Evolutionary conservation across 2,888 invertebrate genomes (phyloP), one percentile per base, ranked within the genome.

Genomic region (Galerucella calmariensis): DNA sequence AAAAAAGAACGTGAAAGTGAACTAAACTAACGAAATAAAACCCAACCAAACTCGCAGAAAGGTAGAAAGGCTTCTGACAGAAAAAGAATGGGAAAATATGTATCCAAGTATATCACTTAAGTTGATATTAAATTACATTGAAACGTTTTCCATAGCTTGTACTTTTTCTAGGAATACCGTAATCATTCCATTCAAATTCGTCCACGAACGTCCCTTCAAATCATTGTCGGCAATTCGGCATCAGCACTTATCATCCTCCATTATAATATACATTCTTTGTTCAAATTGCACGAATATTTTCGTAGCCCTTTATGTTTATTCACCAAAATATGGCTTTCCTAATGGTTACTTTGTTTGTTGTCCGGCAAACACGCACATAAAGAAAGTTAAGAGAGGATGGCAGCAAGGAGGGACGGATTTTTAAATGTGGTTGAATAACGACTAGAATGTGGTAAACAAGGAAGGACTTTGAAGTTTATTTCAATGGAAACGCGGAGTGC

Each of bases 271-370:
- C 63, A 44, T 44, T 46, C 63, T 63, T 63, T 63, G 63, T 20
- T 16, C n/a, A 46, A 63, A 46, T 16, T 16, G 46, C 63, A 20
- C 44, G 63, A 63, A 63, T 63, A 63, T 63, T 63, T 46, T 63
- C 63, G 44, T n/a, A 41, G 61, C 14, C 61, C 61, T 61, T 61
- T 61, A 14, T 61, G 70, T 53, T 53, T 63, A 63, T 48, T 20
- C 8, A 70, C 62, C 70, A 70, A 63, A 63, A 71, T 51, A 65
- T 65, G 53, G 41, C 65, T 71, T 65, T 16, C 63, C 71, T 71
- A 71, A 71, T 71, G 71, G 71, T 71, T 71, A 71, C 71, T 65
- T 65, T 71, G 71, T 71, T 70, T 71, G 56, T 46, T 71, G 71
- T 71, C 71, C 65, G 65, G 44, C 63, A 71, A 71, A 71, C 71